These are phyloP conservation scores for Boloria selene DNA, from an alignment of 2,888 invertebrate genomes.

Conservation along the genomic window DNA sequence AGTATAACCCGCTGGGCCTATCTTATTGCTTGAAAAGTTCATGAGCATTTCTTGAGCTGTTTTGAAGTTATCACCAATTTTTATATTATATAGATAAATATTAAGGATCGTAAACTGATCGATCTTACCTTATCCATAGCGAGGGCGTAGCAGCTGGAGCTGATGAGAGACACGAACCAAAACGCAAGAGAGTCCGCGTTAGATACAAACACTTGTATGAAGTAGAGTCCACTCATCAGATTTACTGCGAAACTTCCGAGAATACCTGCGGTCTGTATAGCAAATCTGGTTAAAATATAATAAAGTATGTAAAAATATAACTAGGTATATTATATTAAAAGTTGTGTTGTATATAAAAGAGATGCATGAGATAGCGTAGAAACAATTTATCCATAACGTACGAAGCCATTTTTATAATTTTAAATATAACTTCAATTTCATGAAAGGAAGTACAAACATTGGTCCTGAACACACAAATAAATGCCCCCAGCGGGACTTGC, in stretches of 20 bases:
- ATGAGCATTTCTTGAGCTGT: no score
- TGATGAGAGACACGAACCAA: conserved; percentile 90
- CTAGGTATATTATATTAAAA: no score
- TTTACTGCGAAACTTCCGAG: conserved; percentile 90
- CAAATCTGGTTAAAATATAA: conserved; percentile 32
- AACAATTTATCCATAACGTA: background rate
- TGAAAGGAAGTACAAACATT: no score
- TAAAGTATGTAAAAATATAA: background rate
- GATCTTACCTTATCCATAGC: conserved; percentile 90
- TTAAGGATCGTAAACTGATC: background rate
- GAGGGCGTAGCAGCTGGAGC: conserved; percentile 91
- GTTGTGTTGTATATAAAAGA: no score
- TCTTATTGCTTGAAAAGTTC: no score
- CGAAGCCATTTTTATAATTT: background rate
- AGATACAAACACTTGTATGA: conserved; percentile 89
- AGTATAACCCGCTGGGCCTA: no score
- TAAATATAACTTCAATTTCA: no score
- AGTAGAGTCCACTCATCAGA: conserved; percentile 89
- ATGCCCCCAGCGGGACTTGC: no score
- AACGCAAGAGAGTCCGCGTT: conserved; percentile 86
- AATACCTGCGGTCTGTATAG: conserved; percentile 88
- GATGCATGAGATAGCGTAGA: no score
- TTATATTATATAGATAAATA: background rate
- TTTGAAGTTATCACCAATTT: no score
- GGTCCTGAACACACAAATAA: no score